A percentile compares a stretch with the other conserved stretches of the same genome.
These are phyloP conservation scores for Amiota communis DNA, from an alignment of 2,888 invertebrate species.

Conservation along the genomic window DNA sequence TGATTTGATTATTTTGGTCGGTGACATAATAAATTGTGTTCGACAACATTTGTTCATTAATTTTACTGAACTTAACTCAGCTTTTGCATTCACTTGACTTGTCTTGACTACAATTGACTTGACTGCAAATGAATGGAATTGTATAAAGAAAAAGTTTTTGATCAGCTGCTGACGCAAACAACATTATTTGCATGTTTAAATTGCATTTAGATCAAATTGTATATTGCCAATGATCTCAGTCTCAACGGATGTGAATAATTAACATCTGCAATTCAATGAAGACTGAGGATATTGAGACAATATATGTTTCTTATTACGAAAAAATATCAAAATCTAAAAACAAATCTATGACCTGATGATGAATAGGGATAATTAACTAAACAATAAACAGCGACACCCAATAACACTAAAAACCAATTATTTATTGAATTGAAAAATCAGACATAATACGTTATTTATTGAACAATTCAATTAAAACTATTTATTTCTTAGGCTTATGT, in stretches of 20 bases:
- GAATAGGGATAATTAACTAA: too few relatives aligned
- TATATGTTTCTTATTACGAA: neutral
- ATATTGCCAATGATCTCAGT: too few relatives aligned
- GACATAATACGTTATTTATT: constrained; percentile 25
- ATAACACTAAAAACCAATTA: neutral
- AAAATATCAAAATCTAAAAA: neutral
- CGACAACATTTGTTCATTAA: neutral
- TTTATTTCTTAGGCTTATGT: constrained; percentile 30
- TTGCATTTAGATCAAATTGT: neutral
- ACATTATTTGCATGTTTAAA: constrained; percentile 2
- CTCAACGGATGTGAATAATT: neutral
- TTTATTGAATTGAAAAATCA: neutral
- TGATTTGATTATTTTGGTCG: neutral
- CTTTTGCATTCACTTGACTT: neutral
- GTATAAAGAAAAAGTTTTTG: neutral
- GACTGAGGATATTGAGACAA: neutral
- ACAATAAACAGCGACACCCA: too few relatives aligned
- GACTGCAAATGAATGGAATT: too few relatives aligned
- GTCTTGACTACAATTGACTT: neutral
- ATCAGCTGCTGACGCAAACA: neutral
- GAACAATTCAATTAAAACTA: constrained; percentile 28
- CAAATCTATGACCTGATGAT: neutral
- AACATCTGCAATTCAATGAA: neutral
- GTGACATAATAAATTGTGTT: constrained; percentile 1
- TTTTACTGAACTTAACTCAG: neutral